Evolutionary conservation across 2,797 vertebrate genomes (phyloP), one percentile per base, ranked within the genome.

Genomic region (Oreochromis mossambicus): DNA sequence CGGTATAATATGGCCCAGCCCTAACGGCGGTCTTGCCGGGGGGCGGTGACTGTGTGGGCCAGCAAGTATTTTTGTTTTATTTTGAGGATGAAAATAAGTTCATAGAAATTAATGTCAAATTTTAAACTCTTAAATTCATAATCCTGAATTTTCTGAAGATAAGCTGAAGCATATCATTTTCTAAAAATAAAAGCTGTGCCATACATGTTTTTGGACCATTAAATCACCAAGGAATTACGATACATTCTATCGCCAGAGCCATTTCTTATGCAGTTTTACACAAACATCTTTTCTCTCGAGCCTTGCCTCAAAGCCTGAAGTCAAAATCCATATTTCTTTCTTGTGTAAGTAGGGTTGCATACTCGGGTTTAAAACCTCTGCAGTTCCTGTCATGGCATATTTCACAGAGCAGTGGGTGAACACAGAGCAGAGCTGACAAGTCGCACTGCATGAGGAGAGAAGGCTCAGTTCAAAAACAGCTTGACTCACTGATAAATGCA

Each of bases 341-440:
- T 82, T 78, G 87, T 91, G 81, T 92, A 90, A 94, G 93, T 88
- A 91, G 88, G 88, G 92, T 93, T 91, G 89, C 90, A 91, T 89
- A 92, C 91, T 82, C 0, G 75, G 90, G 85, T 88, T 94, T 92
- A 84, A 92, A 95, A 93, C 90, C 91, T 92, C 90, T 92, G 90
- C 89, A 93, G 90, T 89, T 91, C 54, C 93, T 95, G 93, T 94
- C 94, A 94, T 83, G 83, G 82, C 85, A 81, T 89, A 92, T 94
- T 94, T 94, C 91, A 91, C 91, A 92, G 89, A 89, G 92, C 85
- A 73, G 89, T 82, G 90, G 90, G 83, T 84, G 88, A 92, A 94
- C 89, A 91, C 90, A 90, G 91, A 94, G 90, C 51, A 19, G 89
- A 90, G 87, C 84, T 94, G 94, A 94, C 92, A 92, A 86, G 88